Evolutionary conservation across 1,140 invertebrate species (phyloP), one percentile per base, ranked within the genome.

Genomic region (Formica selysi): DNA sequence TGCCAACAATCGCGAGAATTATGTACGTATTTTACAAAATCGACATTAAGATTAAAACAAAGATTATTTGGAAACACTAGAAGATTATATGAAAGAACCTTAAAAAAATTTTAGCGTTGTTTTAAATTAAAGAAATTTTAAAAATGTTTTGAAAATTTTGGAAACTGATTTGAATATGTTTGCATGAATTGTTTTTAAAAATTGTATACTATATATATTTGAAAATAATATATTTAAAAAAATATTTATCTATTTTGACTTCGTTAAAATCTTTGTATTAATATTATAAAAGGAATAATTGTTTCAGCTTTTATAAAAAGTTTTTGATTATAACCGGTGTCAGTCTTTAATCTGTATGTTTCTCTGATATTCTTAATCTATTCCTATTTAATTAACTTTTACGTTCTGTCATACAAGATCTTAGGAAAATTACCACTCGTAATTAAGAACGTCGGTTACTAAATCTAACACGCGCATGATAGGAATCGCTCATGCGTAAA

Each of bases 371-470:
- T 41, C 13, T 64, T 44, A 38, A 1, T 13, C 36, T 51, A 10
- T 70, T 44, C 32, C 19, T 41, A n/a, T 65, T 13, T 29, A 80
- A 80, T 80, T 29, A 80, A 48, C 48, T 29, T 80, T 80, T 41
- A 80, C 16, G 19, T 71, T 22, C 3, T 32, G 41, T 41, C 36
- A 36, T 22, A n/a, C 19, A 36, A 5, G 16, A 26, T 80, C 19
- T 11, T 41, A 57, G n/a, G 48, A 68, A n/a, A 81, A 32, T 73
- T 73, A 61, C 26, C 7, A 41, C n/a, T 26, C 6, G 62, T 81
- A 81, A 81, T 81, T 81, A 81, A 57, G 44, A 41, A 48, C 65
- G 36, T 41, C 22, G 65, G 22, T 32, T 81, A 44, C 11, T 71
- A 73, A 73, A 81, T 73, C 54, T 65, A 81, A 73, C 26, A n/a